phyloP scores from a whole-genome alignment of 2,888 invertebrate genomes.

The Ceramica pisi region DNA sequence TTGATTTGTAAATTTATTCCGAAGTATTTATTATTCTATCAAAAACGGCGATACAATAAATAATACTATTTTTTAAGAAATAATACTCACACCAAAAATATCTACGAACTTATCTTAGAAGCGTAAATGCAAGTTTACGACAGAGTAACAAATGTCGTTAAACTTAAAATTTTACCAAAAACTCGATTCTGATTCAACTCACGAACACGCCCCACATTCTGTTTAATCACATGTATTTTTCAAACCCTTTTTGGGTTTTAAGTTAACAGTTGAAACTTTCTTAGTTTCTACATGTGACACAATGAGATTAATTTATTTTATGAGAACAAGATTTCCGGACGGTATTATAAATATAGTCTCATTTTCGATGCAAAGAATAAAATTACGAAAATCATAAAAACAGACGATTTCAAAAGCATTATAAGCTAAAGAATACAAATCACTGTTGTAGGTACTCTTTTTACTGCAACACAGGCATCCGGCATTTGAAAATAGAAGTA shows the following conservation, averaged over 20 bases:
- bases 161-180: slow-evolving; percentile 25
- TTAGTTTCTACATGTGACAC: slow-evolving; percentile 38
- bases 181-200: slow-evolving; percentile 64
- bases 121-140: slow-evolving; percentile 3
- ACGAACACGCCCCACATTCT: slow-evolving; percentile 61
- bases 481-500: neutral
- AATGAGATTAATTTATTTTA: slow-evolving; percentile 39
- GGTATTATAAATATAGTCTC: neutral
- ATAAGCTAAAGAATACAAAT: neutral
- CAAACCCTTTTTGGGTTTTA: slow-evolving; percentile 51
- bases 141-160: slow-evolving; percentile 5
- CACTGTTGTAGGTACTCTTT: neutral
- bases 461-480: too few relatives aligned
- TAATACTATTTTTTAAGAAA: neutral
- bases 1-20: neutral
- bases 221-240: slow-evolving; percentile 57
- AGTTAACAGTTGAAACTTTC: slow-evolving; percentile 44
- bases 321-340: neutral
- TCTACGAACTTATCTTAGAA: slow-evolving; percentile 5
- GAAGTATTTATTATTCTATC: neutral
- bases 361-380: neutral
- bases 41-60: neutral
- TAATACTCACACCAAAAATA: neutral
- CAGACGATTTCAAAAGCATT: neutral
- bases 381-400: neutral